A percentile compares a stretch with the other conserved stretches of the same genome.
phyloP scores from a whole-genome alignment of 2,113 vertebrate genomes.

The Menidia beryllina region DNA sequence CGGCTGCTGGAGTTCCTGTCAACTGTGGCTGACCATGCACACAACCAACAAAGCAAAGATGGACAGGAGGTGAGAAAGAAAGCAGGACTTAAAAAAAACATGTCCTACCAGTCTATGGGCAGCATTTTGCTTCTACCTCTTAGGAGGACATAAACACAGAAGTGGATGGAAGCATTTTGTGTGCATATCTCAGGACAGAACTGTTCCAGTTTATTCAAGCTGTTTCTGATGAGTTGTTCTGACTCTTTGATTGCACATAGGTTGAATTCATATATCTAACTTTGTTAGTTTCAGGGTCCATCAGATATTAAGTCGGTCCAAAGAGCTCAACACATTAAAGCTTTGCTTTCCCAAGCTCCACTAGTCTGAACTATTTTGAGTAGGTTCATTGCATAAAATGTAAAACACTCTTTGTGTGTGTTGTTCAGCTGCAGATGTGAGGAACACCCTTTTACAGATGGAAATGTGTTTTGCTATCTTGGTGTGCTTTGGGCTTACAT shows the following conservation, averaged over 20 bases:
- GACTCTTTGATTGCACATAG: not conserved
- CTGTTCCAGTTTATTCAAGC: no score
- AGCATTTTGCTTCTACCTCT: slow-evolving; percentile 34
- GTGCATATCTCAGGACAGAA: no score
- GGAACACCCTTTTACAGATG: no score
- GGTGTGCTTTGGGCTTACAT: slow-evolving; percentile 1
- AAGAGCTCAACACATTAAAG: not conserved
- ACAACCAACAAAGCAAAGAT: slow-evolving; percentile 86
- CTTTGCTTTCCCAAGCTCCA: not conserved
- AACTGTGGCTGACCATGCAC: slow-evolving; percentile 89
- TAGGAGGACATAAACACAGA: slow-evolving; percentile 38
- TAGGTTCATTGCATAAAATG: not conserved
- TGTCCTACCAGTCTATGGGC: not conserved
- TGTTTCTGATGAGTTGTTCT: not conserved
- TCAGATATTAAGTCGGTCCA: not conserved
- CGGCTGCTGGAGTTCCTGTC: slow-evolving; percentile 92
- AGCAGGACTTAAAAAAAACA: not conserved
- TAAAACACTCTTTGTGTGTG: not conserved
- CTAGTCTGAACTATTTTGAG: no score
- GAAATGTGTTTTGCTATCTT: no score
- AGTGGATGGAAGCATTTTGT: slow-evolving; percentile 35
- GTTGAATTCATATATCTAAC: not conserved
- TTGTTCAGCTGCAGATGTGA: no score
- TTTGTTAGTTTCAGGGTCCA: not conserved
- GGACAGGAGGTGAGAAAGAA: slow-evolving; percentile 86